phyloP scores from a whole-genome alignment of 2,113 vertebrate genomes.

The Lagopus muta region DNA sequence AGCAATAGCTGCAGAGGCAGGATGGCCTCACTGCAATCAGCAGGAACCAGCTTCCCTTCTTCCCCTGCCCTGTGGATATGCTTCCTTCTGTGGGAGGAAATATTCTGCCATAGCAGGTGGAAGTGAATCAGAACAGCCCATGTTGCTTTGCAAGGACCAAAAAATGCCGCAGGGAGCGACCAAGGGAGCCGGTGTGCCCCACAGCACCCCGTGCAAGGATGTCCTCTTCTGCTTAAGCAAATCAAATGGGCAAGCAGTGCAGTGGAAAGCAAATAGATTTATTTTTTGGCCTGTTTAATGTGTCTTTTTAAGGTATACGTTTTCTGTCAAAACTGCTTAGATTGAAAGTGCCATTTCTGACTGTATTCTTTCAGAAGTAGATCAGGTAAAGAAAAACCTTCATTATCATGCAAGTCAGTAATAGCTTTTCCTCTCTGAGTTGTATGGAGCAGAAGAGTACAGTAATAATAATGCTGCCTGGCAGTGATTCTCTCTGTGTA shows the following conservation, averaged over 20 bases:
- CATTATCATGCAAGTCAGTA: constrained; percentile 19
- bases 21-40: neutral
- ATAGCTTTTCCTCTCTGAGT: constrained; percentile 22
- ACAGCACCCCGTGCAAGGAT: neutral
- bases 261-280: constrained; percentile 19
- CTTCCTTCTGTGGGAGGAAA: neutral
- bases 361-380: constrained; percentile 40
- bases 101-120: neutral
- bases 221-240: neutral
- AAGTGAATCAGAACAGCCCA: rapidly evolving
- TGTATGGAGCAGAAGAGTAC: neutral
- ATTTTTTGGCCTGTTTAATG: constrained; percentile 3
- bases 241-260: neutral
- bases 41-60: neutral
- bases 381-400: constrained; percentile 40
- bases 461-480: neutral
- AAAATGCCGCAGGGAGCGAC: rapidly evolving
- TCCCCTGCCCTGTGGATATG: neutral
- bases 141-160: neutral
- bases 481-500: neutral
- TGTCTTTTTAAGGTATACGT: neutral
- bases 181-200: neutral
- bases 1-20: neutral
- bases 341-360: constrained; percentile 57
- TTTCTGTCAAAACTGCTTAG: constrained; percentile 11